Evolutionary conservation across 2,797 vertebrate genomes (phyloP), one percentile per base, ranked within the genome.

Genomic region (Brachyalestes nurse): DNA sequence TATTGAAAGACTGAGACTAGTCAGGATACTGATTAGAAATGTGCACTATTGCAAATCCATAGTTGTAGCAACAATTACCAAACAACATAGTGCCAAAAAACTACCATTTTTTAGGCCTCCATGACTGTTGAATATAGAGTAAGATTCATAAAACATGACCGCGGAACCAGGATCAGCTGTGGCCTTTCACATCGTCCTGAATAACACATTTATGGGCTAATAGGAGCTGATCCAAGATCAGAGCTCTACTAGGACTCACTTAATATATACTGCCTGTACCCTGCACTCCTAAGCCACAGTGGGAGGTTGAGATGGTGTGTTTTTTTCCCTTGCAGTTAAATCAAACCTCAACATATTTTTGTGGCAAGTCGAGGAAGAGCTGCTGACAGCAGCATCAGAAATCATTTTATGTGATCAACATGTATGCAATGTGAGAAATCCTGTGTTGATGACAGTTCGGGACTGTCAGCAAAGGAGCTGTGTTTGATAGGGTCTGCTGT

Each of bases 321-420:
- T 64, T 78, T 88, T 86, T 87, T 91, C 47, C 88, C 87, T 88
- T 74, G 89, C 85, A 86, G 90, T 91, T 90, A 92, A 90, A 91
- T 92, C 91, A 82, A 77, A 84, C 89, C 90, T 88, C 90, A 91
- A 92, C 91, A 89, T 90, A 78, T 93, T 91, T 91, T 91, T 90
- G 88, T 86, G 90, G 88, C 90, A 87, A 78, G 88, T 88, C 88
- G 89, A 92, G 82, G 87, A 91, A 89, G 76, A 75, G 64, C 77
- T 62, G 81, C 70, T 82, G 81, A 82, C 81, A 78, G 75, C 72
- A 67, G 70, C 81, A 82, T 93, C 93, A 92, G 87, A 88, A 91
- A 89, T 90, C 75, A 77, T 90, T 90, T 91, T 89, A 90, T 92
- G 91, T 92, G 92, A 94, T 94, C 93, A 91, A 83, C 83, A 88